phyloP scores from a whole-genome alignment of 1,140 invertebrate genomes.

The Drosophila triauraria region DNA sequence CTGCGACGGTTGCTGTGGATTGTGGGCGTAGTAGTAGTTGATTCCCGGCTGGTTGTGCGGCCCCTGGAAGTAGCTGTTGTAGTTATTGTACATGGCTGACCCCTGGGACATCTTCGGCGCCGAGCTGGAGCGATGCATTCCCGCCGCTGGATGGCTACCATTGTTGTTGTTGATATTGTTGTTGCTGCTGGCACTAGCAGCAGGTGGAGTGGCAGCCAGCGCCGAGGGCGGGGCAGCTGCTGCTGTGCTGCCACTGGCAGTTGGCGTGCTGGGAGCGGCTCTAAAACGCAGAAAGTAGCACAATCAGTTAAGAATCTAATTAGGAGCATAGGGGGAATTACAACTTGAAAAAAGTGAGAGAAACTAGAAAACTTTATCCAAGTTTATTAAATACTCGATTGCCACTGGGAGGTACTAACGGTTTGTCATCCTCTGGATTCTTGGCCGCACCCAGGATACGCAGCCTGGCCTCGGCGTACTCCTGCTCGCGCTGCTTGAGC shows the following conservation, averaged over 20 bases:
- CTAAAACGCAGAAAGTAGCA: slow-evolving; percentile 23
- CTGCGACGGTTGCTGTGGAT: slow-evolving; percentile 13
- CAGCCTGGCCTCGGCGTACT: slow-evolving; percentile 93
- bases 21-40: slow-evolving; percentile 61
- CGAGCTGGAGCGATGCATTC: slow-evolving; percentile 70
- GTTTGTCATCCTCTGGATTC: slow-evolving; percentile 90
- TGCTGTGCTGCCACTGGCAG: slow-evolving; percentile 18
- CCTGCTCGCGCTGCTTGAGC: slow-evolving; percentile 93
- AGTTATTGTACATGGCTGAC: slow-evolving; percentile 62
- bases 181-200: slow-evolving; percentile 43
- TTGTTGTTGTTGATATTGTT: slow-evolving; percentile 64
- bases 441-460: slow-evolving; percentile 93
- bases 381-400: not conserved
- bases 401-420: slow-evolving; percentile 85
- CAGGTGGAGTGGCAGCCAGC: slow-evolving; percentile 32
- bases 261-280: slow-evolving; percentile 37
- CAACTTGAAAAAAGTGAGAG: not conserved
- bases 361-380: not conserved
- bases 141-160: slow-evolving; percentile 34
- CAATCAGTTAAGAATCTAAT: not conserved
- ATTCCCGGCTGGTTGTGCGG: slow-evolving; percentile 51
- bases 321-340: not conserved
- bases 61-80: slow-evolving; percentile 67
- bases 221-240: slow-evolving; percentile 6
- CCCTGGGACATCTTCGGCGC: slow-evolving; percentile 74